Evolutionary conservation across 2,113 vertebrate species (phyloP).

Genomic region (Laticauda laticaudata): DNA sequence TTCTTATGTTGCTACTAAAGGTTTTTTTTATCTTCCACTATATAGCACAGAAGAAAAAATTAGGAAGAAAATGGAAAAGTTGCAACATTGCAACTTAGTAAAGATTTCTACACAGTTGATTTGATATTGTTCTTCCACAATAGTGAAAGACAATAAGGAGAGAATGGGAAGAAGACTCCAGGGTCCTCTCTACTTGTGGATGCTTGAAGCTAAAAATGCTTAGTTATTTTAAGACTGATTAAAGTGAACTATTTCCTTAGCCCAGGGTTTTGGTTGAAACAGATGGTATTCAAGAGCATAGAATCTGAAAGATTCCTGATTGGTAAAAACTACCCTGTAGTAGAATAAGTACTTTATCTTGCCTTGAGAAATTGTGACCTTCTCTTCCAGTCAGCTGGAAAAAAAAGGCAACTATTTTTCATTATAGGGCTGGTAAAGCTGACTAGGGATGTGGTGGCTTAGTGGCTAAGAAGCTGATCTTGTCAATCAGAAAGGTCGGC

Average conservation of each 20-base stretch:
- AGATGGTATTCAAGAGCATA: background rate
- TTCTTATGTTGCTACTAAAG: background rate
- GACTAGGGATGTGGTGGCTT: too few species aligned
- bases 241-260: background rate
- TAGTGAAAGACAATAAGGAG: background rate
- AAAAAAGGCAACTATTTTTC: background rate
- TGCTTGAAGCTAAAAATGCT: background rate
- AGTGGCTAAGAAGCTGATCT: too few species aligned
- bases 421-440: background rate
- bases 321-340: background rate
- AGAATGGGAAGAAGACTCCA: background rate
- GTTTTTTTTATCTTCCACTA: background rate
- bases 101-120: background rate
- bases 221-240: background rate
- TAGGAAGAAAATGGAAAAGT: background rate
- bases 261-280: background rate
- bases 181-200: background rate
- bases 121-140: background rate
- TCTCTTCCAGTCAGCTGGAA: background rate
- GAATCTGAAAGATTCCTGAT: background rate
- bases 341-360: background rate
- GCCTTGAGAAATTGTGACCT: background rate
- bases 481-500: too few species aligned
- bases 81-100: background rate
- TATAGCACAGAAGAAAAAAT: background rate